Base-by-base conservation (phyloP, 2,888 invertebrate genomes). In the Acanthosoma haemorrhoidale region DNA sequence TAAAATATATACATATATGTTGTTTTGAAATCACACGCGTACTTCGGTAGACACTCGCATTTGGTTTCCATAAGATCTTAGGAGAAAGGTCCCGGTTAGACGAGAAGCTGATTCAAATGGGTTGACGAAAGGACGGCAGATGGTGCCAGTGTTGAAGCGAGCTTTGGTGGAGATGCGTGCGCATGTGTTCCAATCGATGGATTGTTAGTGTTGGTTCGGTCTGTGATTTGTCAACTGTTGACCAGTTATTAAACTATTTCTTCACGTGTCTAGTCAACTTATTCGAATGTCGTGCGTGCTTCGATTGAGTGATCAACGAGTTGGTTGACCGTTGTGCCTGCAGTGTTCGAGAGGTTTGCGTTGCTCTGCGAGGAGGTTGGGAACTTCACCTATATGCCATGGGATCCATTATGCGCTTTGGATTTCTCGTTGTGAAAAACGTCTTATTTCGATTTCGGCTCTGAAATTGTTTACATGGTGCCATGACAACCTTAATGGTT, bases 401-500 rank as follows among this genome's bases (percentile, higher is more conserved):
- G 51, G 11, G 29, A 2, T n/a, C 5, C 25, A 25, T 6, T 3
- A 51, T 5, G 25, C 8, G 13, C 25, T 25, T 11, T 25, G 29
- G 25, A 13, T 11, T n/a, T n/a, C n/a, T n/a, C n/a, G n/a, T 29
- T 51, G 5, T 51, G 29, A 16, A 6, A n/a, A 51, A 25, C 21
- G 21, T 51, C 29, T 25, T 51, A 4, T 13, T 29, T 51, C 29
- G 51, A n/a, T 51, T 51, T 51, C 25, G 29, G 51, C n/a, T 13
- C n/a, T 1, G 2, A 51, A 21, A 43, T 51, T 25, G 51, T 25
- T 51, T 25, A 51, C 25, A 25, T 8, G 51, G n/a, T 51, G n/a
- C 51, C 51, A 51, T 51, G 51, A 51, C 51, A 51, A 51, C 51
- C 51, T 25, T 25, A 25, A 51, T 25, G 51, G 51, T 51, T 51